phyloP scores from a whole-genome alignment of 1,140 invertebrate genomes.

The Pseudomyrmex cubaensis region DNA sequence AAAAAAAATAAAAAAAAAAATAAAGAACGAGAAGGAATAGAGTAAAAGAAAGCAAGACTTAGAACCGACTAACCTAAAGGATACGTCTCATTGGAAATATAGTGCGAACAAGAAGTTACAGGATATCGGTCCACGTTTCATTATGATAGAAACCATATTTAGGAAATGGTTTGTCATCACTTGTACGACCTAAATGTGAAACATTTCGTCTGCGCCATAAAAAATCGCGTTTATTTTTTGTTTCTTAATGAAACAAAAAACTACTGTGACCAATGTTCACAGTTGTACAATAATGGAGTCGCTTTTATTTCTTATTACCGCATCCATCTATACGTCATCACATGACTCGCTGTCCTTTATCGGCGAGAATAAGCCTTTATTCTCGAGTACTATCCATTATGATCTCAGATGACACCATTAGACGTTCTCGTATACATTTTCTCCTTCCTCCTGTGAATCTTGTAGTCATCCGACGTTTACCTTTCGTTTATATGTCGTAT shows the following conservation, averaged over 20 bases:
- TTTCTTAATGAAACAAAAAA: background rate
- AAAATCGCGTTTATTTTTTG: background rate
- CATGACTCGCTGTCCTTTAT: constrained; percentile 37
- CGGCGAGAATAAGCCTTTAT: constrained; percentile 73
- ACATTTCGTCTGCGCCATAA: no score
- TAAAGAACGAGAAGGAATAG: constrained; percentile 18
- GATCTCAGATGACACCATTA: constrained; percentile 77
- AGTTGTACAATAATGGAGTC: constrained; percentile 5
- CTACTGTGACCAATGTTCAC: background rate
- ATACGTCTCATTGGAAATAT: constrained; percentile 33
- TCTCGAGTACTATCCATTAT: constrained; percentile 72
- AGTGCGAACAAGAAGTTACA: constrained; percentile 58
- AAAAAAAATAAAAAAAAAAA: no score
- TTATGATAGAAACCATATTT: constrained; percentile 56
- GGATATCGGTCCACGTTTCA: constrained; percentile 44
- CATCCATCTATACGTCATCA: background rate
- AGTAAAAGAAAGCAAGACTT: constrained; percentile 47
- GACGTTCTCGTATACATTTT: constrained; percentile 59
- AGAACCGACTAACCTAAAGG: constrained; percentile 10
- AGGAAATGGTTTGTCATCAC: background rate
- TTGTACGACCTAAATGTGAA: no score
- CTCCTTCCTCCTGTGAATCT: constrained; percentile 18
- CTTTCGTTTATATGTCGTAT: constrained; percentile 28
- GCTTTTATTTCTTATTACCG: constrained; percentile 42
- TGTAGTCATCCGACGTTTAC: background rate